Percentiles rank a stretch among this genome's conserved stretches.
Conservation (phyloP, 2,797 vertebrate genomes). For the Mionectes olivaceus region DNA sequence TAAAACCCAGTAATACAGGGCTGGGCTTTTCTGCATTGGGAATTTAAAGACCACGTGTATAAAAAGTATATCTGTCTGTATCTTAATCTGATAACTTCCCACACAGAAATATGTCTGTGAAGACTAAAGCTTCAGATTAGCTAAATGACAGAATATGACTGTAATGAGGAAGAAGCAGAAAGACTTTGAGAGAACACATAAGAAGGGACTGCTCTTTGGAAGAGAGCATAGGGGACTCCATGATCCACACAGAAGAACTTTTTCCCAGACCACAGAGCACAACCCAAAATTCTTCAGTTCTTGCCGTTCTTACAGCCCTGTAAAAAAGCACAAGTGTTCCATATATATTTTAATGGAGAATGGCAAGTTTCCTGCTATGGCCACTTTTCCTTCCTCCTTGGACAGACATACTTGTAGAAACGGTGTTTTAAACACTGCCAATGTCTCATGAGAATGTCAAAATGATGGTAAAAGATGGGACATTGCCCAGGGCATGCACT, state of each 20-base stretch:
- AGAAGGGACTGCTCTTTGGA: not conserved
- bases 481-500: not conserved
- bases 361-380: not conserved
- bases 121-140: not conserved
- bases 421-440: not conserved
- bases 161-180: not conserved
- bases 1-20: not conserved
- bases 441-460: not conserved
- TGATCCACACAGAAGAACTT: not conserved
- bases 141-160: not conserved
- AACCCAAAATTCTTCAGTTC: not conserved
- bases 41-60: not conserved
- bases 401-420: not conserved
- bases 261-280: not conserved
- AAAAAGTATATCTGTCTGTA: not conserved
- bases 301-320: not conserved
- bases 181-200: not conserved
- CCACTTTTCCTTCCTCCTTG: not conserved
- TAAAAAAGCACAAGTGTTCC: not conserved
- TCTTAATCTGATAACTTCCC: not conserved
- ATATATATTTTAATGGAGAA: not conserved
- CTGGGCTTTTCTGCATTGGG: not conserved
- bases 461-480: not conserved
- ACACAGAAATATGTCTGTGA: not conserved
- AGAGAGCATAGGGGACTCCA: not conserved